Evolutionary conservation across 2,113 vertebrate species (phyloP).

Genomic region (Pardalotus punctatus): DNA sequence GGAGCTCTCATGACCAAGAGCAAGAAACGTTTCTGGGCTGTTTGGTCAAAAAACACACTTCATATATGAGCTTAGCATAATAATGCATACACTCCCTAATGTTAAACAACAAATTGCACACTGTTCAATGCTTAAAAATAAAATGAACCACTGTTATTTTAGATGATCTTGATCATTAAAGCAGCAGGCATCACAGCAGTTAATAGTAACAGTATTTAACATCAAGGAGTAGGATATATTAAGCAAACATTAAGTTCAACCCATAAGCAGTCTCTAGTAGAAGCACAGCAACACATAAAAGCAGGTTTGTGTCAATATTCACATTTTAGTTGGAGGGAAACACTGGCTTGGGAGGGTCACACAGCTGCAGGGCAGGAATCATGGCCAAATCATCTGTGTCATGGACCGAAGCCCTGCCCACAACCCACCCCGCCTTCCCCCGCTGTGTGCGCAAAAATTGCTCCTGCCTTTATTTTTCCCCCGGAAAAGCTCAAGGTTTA

Average conservation of each 20-base stretch:
- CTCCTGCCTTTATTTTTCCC: background rate
- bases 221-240: background rate
- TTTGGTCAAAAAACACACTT: background rate
- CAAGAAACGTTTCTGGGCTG: background rate
- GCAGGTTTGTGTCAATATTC: background rate
- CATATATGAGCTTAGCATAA: background rate
- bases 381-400: background rate
- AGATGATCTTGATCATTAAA: background rate
- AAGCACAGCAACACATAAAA: background rate
- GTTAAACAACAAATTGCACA: background rate
- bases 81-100: background rate
- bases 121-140: background rate
- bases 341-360: background rate
- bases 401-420: background rate
- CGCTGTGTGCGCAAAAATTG: fast-evolving
- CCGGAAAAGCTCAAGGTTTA: background rate
- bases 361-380: background rate
- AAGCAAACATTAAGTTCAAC: background rate
- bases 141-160: background rate
- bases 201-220: background rate
- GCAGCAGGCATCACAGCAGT: conserved; percentile 2
- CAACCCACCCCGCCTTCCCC: background rate
- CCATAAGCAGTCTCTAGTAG: background rate
- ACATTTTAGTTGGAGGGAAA: background rate
- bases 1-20: background rate